These are phyloP conservation scores for Leucoma salicis DNA, from an alignment of 2,888 invertebrate species.

Conservation along the genomic window DNA sequence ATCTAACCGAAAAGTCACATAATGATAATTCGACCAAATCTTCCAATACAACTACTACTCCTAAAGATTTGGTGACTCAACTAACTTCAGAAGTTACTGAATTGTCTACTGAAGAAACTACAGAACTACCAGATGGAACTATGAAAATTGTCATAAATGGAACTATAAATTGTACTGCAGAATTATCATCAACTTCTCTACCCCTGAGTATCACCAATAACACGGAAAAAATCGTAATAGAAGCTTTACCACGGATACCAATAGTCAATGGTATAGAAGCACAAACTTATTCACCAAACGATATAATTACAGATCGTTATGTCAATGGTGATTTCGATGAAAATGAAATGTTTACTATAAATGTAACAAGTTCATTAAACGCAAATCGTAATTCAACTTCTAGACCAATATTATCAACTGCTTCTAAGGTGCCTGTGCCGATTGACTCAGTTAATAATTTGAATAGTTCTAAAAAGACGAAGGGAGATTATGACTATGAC, in stretches of 20 bases:
- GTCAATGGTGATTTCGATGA: slow-evolving; percentile 64
- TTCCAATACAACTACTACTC: slow-evolving; percentile 6
- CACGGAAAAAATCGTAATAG: slow-evolving; percentile 44
- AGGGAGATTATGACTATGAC: slow-evolving; percentile 86
- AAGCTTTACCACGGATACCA: slow-evolving; percentile 54
- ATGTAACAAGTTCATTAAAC: slow-evolving; percentile 79
- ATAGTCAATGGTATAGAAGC: slow-evolving; percentile 51
- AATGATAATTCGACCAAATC: slow-evolving; percentile 26
- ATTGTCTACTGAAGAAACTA: slow-evolving; percentile 26
- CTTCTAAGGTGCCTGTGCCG: slow-evolving; percentile 55
- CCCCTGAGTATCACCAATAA: slow-evolving; percentile 55
- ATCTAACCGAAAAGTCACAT: slow-evolving; percentile 19
- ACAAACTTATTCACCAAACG: slow-evolving; percentile 59
- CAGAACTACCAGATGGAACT: slow-evolving; percentile 61
- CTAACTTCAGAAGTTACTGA: slow-evolving; percentile 27
- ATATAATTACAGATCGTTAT: slow-evolving; percentile 67
- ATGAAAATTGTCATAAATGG: slow-evolving; percentile 69
- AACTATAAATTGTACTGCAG: slow-evolving; percentile 73
- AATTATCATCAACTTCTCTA: slow-evolving; percentile 66
- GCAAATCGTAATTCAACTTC: slow-evolving; percentile 61
- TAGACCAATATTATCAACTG: slow-evolving; percentile 30
- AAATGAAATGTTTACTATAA: slow-evolving; percentile 79
- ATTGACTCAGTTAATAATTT: slow-evolving; percentile 60
- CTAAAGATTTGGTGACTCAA: slow-evolving; percentile 6
- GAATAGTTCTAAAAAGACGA: slow-evolving; percentile 79